Evolutionary conservation across 2,888 invertebrate species (phyloP), one percentile per base, ranked within the genome.

Genomic region (Xylocampa areola): DNA sequence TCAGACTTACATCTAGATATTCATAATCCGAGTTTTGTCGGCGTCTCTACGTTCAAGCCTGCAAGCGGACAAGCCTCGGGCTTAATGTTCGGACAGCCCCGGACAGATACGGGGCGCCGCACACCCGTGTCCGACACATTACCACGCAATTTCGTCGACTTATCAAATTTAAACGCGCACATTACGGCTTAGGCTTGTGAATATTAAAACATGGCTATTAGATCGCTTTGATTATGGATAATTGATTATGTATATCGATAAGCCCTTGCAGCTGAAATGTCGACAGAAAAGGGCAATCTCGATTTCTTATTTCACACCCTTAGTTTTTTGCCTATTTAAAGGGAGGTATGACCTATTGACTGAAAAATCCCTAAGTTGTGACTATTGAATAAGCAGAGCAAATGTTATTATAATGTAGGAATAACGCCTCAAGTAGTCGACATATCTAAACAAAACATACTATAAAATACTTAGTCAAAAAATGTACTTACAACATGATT

Each of bases 91-190:
- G 57, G 65, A 63, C 73, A 75, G 61, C 76, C n/a, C 76, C 72
- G 60, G 67, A 68, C 66, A 68, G 54, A 48, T 77, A 76, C 75
- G 82, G 83, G 80, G 83, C 81, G 84, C 79, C 77, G 75, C 73
- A 76, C 77, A 78, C 71, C 75, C 83, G 72, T 86, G 87, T 86
- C 85, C 79, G 77, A 85, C 88, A 87, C 87, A 90, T 90, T 91
- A 90, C 89, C 88, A 88, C 86, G 86, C 87, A 83, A 89, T 89
- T 89, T 89, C 84, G 82, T 80, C 85, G 86, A 85, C 85, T 84
- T 89, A 88, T 87, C 84, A 83, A 86, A 86, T 80, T 84, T 82
- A 82, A 85, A 80, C 79, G 80, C 80, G 48, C 53, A 54, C 54
- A 75, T 77, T 74, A 70, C 54, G 3, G 65, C 49, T 75, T 73